Base-by-base conservation (phyloP, 2,888 invertebrate species). In the Phortica okadai region DNA sequence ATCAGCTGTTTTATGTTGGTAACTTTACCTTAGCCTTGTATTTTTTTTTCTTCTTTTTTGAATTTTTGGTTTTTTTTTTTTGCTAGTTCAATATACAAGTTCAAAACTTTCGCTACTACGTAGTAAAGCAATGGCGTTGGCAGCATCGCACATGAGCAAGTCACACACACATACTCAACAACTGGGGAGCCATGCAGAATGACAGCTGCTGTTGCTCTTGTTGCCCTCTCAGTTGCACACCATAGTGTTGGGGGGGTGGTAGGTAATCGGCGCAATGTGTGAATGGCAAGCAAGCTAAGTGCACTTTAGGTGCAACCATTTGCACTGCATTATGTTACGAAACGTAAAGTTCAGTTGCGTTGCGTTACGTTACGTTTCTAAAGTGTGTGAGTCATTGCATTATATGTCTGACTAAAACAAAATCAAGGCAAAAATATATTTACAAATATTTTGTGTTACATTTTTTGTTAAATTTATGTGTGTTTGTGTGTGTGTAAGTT, bases 1-100 rank as follows among this genome's bases (percentile, higher is more conserved):
- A 50, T 50, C 8, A 11, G 50, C 14, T 50, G 8, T 50, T 8
- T 11, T 50, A 50, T 50, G 50, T 50, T 74, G 67, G 74, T 76
- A 74, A 74, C 73, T 76, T 73, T 50, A 50, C 50, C 50, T 14
- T 50, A 14, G 10, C 50, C 50, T 50, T 11, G 14, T 11, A 50
- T 50, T 50, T 33, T 33, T 33, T 33, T 50, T 11, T 50, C 1
- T 50, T 8, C 2, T 8, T 11, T 50, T 2, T 50, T 8, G 21
- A 21, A 21, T 21, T 21, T 21, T 21, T 21, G 21, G 21, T 21
- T 21, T 45, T 11, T 50, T 1, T 50, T 8, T 50, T 8, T 6
- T 50, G 50, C 5, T 50, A 11, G 50, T 50, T 8, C 50, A 50
- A 50, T 50, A 50, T 50, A 11, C 50, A 50, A 50, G 50, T 50